phyloP scores from a whole-genome alignment of 2,888 invertebrate species.

The Nipponacmea schrenckii region DNA sequence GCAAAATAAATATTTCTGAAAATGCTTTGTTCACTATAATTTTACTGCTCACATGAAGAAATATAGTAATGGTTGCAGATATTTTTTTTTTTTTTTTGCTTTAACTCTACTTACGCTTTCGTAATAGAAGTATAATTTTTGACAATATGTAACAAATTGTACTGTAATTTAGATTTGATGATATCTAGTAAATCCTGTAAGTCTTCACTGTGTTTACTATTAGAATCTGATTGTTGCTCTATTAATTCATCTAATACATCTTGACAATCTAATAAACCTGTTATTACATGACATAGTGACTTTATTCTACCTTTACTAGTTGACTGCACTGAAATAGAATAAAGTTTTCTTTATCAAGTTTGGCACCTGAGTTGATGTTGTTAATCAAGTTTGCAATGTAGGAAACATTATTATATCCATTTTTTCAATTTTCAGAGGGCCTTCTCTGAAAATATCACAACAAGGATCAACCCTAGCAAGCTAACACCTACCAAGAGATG shows the following conservation, averaged over 20 bases:
- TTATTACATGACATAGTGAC: background rate
- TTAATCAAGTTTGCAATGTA: no score
- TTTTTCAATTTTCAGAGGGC: no score
- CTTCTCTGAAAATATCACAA: no score
- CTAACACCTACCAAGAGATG: no score
- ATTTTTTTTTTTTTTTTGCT: background rate
- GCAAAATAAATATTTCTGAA: no score
- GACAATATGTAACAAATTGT: slow-evolving; percentile 41
- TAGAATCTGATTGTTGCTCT: slow-evolving; percentile 29
- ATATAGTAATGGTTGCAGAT: no score
- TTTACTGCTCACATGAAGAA: no score
- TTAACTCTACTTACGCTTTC: slow-evolving; percentile 38
- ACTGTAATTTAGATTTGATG: slow-evolving; percentile 42
- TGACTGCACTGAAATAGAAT: slow-evolving; percentile 33
- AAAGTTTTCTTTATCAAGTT: background rate
- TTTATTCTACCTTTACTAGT: slow-evolving; percentile 11
- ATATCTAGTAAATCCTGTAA: slow-evolving; percentile 37
- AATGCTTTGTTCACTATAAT: no score
- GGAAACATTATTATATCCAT: no score
- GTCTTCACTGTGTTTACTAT: slow-evolving; percentile 30
- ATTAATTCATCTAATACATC: slow-evolving; percentile 23
- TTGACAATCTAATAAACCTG: slow-evolving; percentile 31
- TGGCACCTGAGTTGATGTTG: no score
- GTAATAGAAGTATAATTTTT: slow-evolving; percentile 35
- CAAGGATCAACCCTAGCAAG: no score